phyloP scores from a whole-genome alignment of 2,888 invertebrate genomes.

The Pocota personata region DNA sequence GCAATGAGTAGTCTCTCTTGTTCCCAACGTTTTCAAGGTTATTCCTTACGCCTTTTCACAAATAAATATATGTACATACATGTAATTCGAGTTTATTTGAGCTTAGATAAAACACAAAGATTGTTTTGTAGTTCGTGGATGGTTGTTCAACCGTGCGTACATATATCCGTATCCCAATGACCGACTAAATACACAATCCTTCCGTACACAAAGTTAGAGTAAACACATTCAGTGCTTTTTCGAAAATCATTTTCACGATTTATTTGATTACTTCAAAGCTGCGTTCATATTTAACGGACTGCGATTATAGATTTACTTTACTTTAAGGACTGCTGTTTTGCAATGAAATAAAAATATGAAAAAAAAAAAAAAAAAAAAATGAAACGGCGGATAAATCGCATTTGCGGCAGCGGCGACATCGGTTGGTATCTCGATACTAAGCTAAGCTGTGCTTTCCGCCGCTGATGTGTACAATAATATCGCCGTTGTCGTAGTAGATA shows the following conservation, averaged over 20 bases:
- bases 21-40: conserved; percentile 60
- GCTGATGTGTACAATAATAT: conserved; percentile 55
- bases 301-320: not conserved
- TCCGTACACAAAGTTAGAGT: conserved; percentile 24
- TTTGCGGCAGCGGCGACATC: conserved; percentile 39
- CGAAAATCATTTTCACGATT: not conserved
- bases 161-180: not conserved
- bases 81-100: not conserved
- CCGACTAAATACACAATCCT: conserved; percentile 22
- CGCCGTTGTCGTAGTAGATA: conserved; percentile 49
- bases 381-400: conserved; percentile 24
- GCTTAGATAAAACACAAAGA: not conserved
- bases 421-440: conserved; percentile 69
- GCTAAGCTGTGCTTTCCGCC: conserved; percentile 56
- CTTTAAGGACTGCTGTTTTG: not conserved
- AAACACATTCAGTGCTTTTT: conserved; percentile 12
- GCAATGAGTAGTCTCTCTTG: conserved; percentile 51
- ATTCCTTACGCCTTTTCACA: conserved; percentile 26
- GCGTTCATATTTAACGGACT: not conserved
- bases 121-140: not conserved
- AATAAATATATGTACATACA: not conserved
- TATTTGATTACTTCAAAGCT: not conserved
- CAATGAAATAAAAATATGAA: conserved; percentile 14
- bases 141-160: not conserved
- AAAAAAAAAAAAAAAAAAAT: conserved; percentile 29